Evolutionary conservation across 2,113 vertebrate species (phyloP), one percentile per base, ranked within the genome.

Genomic region (Columba janthina): DNA sequence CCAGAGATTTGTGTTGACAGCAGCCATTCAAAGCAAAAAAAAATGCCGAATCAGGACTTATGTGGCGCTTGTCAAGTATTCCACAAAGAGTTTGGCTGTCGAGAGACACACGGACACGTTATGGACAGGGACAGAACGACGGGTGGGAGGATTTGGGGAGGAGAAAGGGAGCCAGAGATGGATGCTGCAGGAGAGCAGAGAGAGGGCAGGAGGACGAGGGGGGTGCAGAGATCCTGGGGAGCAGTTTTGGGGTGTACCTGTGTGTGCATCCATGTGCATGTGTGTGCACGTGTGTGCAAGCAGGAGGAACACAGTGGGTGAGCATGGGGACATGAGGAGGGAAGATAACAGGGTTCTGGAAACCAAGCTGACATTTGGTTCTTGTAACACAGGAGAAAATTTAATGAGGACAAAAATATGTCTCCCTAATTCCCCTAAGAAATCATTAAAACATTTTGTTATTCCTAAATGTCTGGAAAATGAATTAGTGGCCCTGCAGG

Each of bases 391-490:
- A 89, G 92, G 93, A 97, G 96, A 97, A 97, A 98, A 98, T 97
- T 97, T 98, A 98, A 98, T 97, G 98, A 98, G 97, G 95, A 97
- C 95, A 94, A 97, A 97, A 98, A 98, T 97, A 97, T 67, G 86
- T 97, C 97, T 97, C 97, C 95, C 86, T 85, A 97, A 98, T 97
- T 98, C 98, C 98, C 98, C 89, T 86, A 97, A 98, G 98, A 98
- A 98, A 98, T 97, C 97, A 98, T 98, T 98, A 98, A 98, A 98
- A 97, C 97, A 97, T 97, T 98, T 96, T 97, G 98, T 98, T 98
- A 98, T 98, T 98, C 98, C 97, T 98, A 98, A 98, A 98, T 88
- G 98, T 97, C 98, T 98, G 76, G 84, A 86, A 97, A 97, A 98
- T 97, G 98, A 98, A 98, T 98, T 97, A 97, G 96, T 61, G 96